Conservation (phyloP, 2,797 vertebrate species). For the Sphenodon punctatus region DNA sequence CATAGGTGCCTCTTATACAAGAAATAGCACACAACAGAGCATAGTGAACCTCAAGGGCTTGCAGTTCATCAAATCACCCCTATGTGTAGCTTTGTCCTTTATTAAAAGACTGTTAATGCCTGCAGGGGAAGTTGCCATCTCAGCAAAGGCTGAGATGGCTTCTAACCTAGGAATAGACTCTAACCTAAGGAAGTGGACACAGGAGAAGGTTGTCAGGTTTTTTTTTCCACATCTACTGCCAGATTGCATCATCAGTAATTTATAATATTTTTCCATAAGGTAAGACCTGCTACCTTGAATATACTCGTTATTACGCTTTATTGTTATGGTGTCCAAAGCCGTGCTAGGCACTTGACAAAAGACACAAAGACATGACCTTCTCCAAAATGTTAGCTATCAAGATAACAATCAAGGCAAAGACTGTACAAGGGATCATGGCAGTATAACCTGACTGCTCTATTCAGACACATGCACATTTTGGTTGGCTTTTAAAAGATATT, state of each 20-base stretch:
- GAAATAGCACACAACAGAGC: too few species aligned
- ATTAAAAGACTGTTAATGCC: rapidly evolving
- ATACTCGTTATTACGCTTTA: neutral
- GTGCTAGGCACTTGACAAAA: neutral
- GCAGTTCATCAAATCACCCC: too few species aligned
- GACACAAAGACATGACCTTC: rapidly evolving
- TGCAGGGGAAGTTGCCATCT: rapidly evolving
- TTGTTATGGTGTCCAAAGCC: rapidly evolving
- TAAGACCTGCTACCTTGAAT: rapidly evolving
- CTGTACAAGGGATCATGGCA: neutral
- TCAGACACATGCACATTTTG: rapidly evolving
- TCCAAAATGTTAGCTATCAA: neutral
- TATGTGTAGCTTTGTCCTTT: neutral
- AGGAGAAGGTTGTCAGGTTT: neutral
- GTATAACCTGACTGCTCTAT: neutral
- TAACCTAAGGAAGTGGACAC: too few species aligned
- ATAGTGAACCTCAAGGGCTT: too few species aligned
- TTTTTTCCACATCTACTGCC: rapidly evolving
- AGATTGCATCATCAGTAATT: too few species aligned
- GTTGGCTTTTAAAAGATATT: neutral
- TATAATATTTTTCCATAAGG: neutral
- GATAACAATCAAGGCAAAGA: rapidly evolving
- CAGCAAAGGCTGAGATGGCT: rapidly evolving
- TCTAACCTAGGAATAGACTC: too few species aligned
- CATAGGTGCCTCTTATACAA: too few species aligned